Evolutionary conservation across 2,113 vertebrate genomes (phyloP), one percentile per base, ranked within the genome.

Genomic region (Pelecanoides urinatrix): DNA sequence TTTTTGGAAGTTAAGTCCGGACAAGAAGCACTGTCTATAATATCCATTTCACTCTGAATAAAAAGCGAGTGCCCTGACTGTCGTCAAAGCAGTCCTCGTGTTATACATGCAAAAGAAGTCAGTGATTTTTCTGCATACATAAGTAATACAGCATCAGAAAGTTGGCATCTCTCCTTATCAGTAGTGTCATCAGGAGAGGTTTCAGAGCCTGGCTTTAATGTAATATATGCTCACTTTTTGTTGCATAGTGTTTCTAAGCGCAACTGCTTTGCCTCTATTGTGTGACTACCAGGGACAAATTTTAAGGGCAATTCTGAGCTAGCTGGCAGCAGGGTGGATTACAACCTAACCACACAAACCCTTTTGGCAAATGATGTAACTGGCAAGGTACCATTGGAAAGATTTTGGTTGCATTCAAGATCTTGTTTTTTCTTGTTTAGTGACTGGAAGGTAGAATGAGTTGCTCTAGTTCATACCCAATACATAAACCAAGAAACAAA

Each of bases 91-190:
- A 75, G 16, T 67, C 26, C 62, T 84, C 0, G 0, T 55, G 26
- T 67, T 82, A 30, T 4, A 29, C 0, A 0, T 36, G 5, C 2
- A 0, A 22, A 67, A 50, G 29, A 81, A 68, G 61, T 30, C 10
- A 1, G 21, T 68, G 18, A 45, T 66, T 92, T 88, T 88, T 50
- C 47, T 78, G 32, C 38, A 8, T 45, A 13, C 3, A 0, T 47
- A 34, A 36, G 22, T 63, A 71, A 63, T 36, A 34, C 14, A 74
- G 22, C 25, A 36, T 74, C 70, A 67, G 44, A 84, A 59, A n/a
- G 32, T 8, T 88, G 56, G 4, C 34, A 44, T 65, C 21, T 70
- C 1, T 76, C 32, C 44, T 84, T 50, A 74, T 3, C 10, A 52
- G 15, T 50, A 38, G 11, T 56, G 21, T 47, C 14, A 68, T 56